Evolutionary conservation across 1,140 invertebrate species (phyloP), one percentile per base, ranked within the genome.

Genomic region (Zaprionus ghesquierei): DNA sequence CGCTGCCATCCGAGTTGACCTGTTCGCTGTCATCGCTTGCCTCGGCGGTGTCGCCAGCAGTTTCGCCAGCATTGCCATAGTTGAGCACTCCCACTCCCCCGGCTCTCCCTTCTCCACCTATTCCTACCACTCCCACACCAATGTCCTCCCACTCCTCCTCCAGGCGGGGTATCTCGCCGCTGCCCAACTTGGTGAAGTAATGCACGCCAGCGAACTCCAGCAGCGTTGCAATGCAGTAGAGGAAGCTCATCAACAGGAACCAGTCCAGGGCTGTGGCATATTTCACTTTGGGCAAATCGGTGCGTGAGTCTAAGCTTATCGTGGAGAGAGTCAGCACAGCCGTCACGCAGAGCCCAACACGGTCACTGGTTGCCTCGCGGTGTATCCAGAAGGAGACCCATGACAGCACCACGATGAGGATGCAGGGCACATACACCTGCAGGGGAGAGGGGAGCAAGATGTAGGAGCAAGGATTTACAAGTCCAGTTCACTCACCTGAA

Each of bases 371-470:
- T 0, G 98, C 98, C 92, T 99, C 98, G 23, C 98, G 94, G 93
- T 99, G 97, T 78, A 98, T 97, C 97, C 98, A 99, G 92, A 99
- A 99, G 0, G 97, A 98, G 0, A 99, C 98, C 97, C 98, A 99
- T 0, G 97, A 98, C 0, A 99, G 93, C 1, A 98, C 96, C 1
- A 99, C 98, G 68, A 99, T 98, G 53, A 99, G 93, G 54, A 98
- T 97, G 89, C 98, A 99, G 0, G 98, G 98, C 23, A 98, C 94
- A 92, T 98, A 98, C 12, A 98, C 97, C 93, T 97, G 31, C 27
- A 33, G 58, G 8, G 38, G 1, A 25, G n/a, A 8, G 9, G 29
- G 4, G 5, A 49, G 25, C n/a, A 22, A 10, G 13, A 49, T 25
- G 25, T 25, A 8, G 29, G 5, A 23, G 2, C n/a, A n/a, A 15